Conservation (phyloP, 2,888 invertebrate species). For the Apomyelois bistriatella region DNA sequence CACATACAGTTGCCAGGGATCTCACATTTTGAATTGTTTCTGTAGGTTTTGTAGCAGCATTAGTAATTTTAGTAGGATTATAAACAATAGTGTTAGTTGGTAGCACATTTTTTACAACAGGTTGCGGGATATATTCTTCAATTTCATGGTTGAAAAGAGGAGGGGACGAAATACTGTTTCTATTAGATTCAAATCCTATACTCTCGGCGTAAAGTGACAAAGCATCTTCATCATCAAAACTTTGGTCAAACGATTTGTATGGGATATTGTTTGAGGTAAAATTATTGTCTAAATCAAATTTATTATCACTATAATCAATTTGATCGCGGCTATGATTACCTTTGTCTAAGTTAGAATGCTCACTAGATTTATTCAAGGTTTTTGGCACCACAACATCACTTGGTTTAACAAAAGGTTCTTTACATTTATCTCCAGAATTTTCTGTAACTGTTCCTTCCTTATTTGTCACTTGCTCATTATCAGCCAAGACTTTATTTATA, state of each 20-base stretch:
- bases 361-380: neutral
- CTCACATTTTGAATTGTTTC: conserved; percentile 15
- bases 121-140: conserved; percentile 50
- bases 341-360: neutral
- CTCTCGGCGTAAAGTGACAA: conserved; percentile 66
- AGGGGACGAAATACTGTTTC: conserved; percentile 25
- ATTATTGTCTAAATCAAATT: conserved; percentile 14
- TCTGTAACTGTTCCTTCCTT: neutral
- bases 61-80: conserved; percentile 39
- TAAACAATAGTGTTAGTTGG: conserved; percentile 30
- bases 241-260: conserved; percentile 25
- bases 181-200: conserved; percentile 49
- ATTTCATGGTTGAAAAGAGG: neutral
- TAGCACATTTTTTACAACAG: conserved; percentile 18
- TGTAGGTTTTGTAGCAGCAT: neutral
- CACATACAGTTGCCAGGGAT: conserved; percentile 32
- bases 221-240: conserved; percentile 56
- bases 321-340: conserved; percentile 7
- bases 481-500: conserved; percentile 25
- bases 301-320: neutral
- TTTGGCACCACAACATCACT: neutral
- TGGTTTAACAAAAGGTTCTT: conserved; percentile 11
- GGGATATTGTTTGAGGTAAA: conserved; percentile 16
- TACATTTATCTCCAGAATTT: conserved; percentile 10
- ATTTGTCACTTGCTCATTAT: conserved; percentile 2